Conservation (phyloP, 2,113 vertebrate genomes). For the Varanus salvator region DNA sequence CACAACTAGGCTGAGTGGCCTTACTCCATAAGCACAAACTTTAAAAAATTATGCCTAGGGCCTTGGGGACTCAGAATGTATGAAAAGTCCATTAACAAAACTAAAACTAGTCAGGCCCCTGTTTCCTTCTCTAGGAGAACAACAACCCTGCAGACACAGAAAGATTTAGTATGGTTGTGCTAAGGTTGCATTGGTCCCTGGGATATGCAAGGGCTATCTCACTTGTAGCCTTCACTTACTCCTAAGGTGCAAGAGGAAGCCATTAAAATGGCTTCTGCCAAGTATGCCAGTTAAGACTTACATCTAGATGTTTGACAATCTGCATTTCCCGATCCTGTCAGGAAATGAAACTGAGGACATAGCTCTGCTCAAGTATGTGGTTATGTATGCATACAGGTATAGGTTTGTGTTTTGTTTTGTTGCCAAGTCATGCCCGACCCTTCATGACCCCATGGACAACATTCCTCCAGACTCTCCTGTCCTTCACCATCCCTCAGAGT, state of each 20-base stretch:
- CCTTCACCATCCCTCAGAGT: no score
- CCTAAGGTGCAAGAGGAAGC: neutral
- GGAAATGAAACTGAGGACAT: no score
- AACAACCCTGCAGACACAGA: neutral
- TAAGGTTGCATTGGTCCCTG: neutral
- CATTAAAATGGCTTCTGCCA: neutral
- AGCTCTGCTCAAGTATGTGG: no score
- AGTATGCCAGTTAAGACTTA: neutral
- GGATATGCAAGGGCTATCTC: neutral
- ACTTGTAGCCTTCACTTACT: neutral
- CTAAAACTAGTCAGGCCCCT: neutral
- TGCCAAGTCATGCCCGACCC: no score
- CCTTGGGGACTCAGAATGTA: no score
- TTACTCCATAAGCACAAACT: neutral
- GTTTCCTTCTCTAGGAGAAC: neutral
- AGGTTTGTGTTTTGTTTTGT: no score
- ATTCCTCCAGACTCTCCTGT: no score
- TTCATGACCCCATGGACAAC: no score
- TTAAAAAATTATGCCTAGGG: no score
- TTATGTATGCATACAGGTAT: no score
- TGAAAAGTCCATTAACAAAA: neutral
- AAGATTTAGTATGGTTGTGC: neutral
- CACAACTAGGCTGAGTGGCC: neutral
- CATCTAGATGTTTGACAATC: no score
- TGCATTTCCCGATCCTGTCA: no score